Conservation (phyloP, 2,888 invertebrate genomes). For the Chelonus formosanus region DNA sequence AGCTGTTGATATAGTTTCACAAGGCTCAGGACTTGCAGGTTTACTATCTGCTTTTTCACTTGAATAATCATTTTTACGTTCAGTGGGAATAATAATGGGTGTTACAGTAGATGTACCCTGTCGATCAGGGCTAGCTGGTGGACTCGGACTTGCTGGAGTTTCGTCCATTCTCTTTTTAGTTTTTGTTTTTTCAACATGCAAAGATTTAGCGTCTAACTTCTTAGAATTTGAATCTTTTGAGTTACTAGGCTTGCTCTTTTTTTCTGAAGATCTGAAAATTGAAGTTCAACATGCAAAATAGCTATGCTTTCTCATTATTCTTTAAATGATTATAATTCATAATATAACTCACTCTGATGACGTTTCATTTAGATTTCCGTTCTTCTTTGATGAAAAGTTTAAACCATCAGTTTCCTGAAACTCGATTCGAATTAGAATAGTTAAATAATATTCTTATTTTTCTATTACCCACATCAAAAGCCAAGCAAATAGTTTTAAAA, state of each 20-base stretch:
- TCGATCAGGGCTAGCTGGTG: conserved; percentile 58
- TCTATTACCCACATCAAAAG: no score
- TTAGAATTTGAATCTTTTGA: no score
- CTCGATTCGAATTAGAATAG: conserved; percentile 47
- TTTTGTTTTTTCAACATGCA: not conserved
- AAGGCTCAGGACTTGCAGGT: conserved; percentile 50
- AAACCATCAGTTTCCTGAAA: conserved; percentile 54
- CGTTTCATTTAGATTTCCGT: conserved; percentile 23
- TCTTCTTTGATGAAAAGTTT: conserved; percentile 43
- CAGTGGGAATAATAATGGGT: conserved; percentile 65
- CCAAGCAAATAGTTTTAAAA: no score
- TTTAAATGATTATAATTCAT: not conserved
- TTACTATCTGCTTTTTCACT: conserved; percentile 40
- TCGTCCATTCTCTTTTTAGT: conserved; percentile 45
- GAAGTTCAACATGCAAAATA: no score
- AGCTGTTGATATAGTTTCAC: conserved; percentile 44
- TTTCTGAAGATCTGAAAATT: not conserved
- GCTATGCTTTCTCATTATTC: no score
- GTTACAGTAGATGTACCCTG: conserved; percentile 38
- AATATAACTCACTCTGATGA: conserved; percentile 37
- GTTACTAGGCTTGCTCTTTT: not conserved
- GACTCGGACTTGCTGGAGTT: conserved; percentile 67
- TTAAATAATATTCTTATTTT: no score
- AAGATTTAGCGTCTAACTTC: not conserved
- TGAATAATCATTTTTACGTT: conserved; percentile 45